These are phyloP conservation scores for Eupeodes corollae DNA, from an alignment of 1,140 invertebrate species.

Conservation along the genomic window DNA sequence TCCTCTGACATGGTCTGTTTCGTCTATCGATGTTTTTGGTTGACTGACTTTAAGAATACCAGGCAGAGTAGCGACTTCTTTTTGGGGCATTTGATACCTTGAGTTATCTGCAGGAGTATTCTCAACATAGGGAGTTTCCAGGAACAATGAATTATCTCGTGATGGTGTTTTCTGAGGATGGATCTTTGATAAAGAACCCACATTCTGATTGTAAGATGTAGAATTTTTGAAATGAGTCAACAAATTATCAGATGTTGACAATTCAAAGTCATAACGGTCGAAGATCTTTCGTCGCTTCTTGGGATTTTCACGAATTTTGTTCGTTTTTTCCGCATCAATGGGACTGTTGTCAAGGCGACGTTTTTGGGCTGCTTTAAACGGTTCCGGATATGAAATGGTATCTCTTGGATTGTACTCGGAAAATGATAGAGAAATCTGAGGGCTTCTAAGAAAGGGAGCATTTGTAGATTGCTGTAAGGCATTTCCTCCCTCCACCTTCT, in stretches of 20 bases:
- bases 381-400: slow-evolving; percentile 11
- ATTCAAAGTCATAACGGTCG: not conserved
- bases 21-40: not conserved
- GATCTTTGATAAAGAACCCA: not conserved
- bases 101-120: too few species aligned
- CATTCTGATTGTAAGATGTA: not conserved
- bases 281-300: slow-evolving; percentile 16
- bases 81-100: too few species aligned
- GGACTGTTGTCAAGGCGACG: slow-evolving; percentile 7
- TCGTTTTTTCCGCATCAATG: not conserved
- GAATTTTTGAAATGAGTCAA: not conserved
- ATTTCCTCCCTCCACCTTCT: not conserved
- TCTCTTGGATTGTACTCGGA: not conserved
- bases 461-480: slow-evolving; percentile 10
- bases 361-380: slow-evolving; percentile 14
- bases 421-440: slow-evolving; percentile 6
- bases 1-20: not conserved
- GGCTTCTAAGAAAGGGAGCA: slow-evolving; percentile 22
- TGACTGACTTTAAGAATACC: slow-evolving; percentile 7
- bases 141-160: not conserved
- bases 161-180: not conserved
- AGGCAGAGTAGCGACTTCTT: not conserved
- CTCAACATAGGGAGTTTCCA: too few species aligned
- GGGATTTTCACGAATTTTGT: slow-evolving; percentile 1
- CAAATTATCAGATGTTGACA: too few species aligned